Evolutionary conservation across 92 coral and sea anemone genomes (phyloP).

Genomic region (Galaxea fascicularis): DNA sequence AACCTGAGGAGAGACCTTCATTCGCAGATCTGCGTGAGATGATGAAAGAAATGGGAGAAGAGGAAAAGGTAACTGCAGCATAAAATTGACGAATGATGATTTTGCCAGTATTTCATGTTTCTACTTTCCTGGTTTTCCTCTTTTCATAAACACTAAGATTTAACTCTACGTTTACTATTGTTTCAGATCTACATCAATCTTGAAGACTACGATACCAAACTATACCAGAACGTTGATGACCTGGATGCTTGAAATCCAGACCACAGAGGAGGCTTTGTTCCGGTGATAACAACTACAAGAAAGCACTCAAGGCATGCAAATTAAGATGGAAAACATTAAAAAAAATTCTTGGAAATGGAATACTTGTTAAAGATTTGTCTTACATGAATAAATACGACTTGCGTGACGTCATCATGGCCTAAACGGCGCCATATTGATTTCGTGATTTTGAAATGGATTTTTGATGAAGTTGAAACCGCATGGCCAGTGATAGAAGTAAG

Average conservation of each 20-base stretch:
- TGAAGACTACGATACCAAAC: constrained; percentile 71
- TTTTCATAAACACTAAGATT: too few species aligned
- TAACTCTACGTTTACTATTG: too few species aligned
- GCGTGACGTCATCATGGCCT: not conserved
- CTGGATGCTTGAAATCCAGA: constrained; percentile 38
- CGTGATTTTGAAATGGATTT: not conserved
- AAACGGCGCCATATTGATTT: not conserved
- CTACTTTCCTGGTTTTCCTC: too few species aligned
- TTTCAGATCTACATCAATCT: constrained; percentile 75
- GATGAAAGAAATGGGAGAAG: constrained; percentile 68
- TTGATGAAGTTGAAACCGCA: too few species aligned
- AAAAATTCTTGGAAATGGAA: not conserved
- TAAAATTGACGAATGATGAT: not conserved
- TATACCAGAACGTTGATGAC: constrained; percentile 79
- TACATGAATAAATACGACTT: not conserved
- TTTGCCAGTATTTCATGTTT: too few species aligned
- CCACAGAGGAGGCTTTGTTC: not conserved
- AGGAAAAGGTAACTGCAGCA: constrained; percentile 55
- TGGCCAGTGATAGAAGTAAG: too few species aligned
- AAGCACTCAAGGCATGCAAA: too few species aligned
- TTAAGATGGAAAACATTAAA: too few species aligned
- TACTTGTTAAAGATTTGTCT: not conserved
- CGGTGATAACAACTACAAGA: too few species aligned
- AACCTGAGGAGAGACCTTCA: constrained; percentile 76
- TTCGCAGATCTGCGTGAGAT: constrained; percentile 70